A percentile compares a stretch with the other conserved stretches of the same genome.
These are phyloP conservation scores for Pseudobourletiella spinata DNA, from an alignment of 1,140 invertebrate species.

Conservation along the genomic window DNA sequence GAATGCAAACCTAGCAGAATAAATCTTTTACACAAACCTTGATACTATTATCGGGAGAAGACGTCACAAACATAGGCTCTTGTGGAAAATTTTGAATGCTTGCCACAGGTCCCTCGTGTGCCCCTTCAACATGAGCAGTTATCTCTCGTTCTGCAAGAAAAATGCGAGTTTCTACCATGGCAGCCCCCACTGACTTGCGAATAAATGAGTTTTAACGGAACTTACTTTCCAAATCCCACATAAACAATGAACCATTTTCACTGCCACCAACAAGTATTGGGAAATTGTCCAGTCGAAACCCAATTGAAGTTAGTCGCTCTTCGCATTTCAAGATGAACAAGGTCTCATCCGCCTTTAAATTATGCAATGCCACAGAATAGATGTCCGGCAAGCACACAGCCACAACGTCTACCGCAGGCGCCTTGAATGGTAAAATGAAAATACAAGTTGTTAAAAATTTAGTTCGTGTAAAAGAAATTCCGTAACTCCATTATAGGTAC, in stretches of 20 bases:
- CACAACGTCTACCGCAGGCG: constrained; percentile 82
- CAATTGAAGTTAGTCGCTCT: constrained; percentile 80
- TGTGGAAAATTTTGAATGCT: constrained; percentile 72
- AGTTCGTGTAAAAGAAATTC: neutral
- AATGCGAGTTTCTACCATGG: neutral
- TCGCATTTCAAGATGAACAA: constrained; percentile 82
- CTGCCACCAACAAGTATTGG: constrained; percentile 80
- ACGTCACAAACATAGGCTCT: constrained; percentile 83
- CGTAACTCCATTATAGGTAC: too few relatives aligned
- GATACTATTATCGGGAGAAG: constrained; percentile 88
- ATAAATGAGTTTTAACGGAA: too few relatives aligned
- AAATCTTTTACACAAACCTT: constrained; percentile 50
- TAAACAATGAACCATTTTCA: constrained; percentile 66
- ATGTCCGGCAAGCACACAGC: constrained; percentile 68
- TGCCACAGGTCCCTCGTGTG: constrained; percentile 63
- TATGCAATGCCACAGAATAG: constrained; percentile 77
- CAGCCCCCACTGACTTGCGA: too few relatives aligned
- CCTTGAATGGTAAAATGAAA: constrained; percentile 39
- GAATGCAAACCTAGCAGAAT: neutral
- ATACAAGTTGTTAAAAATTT: neutral
- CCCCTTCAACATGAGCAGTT: constrained; percentile 42
- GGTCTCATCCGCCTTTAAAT: constrained; percentile 76
- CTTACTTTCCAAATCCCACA: constrained; percentile 79
- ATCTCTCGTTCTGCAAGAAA: constrained; percentile 50
- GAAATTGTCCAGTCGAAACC: constrained; percentile 78